Conservation (phyloP, 2,888 invertebrate genomes). For the Oscheius sp. region DNA sequence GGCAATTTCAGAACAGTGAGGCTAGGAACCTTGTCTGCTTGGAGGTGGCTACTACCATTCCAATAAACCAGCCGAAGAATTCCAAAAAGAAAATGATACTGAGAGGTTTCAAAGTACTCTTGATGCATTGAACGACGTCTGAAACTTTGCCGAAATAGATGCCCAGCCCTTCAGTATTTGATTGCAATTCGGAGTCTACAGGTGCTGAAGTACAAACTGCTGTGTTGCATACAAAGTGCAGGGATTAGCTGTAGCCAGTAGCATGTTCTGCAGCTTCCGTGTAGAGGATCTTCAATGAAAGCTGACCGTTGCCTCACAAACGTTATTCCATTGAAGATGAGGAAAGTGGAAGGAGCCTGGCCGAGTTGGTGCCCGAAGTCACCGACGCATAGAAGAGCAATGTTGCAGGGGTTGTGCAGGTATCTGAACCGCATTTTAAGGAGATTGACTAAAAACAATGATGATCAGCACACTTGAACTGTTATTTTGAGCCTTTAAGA, state of each 20-base stretch:
- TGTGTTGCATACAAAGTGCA: too few species aligned
- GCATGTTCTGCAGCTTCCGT: too few species aligned
- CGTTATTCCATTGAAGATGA: conserved; percentile 1
- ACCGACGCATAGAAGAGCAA: background rate
- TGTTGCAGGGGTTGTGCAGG: background rate
- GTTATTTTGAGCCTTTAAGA: too few species aligned
- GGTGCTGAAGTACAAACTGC: too few species aligned
- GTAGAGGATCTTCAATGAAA: too few species aligned
- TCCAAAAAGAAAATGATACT: conserved; percentile 19
- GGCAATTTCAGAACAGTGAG: background rate
- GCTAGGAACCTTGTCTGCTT: background rate
- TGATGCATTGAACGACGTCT: conserved; percentile 2
- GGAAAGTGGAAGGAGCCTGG: background rate
- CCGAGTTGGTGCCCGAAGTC: conserved; percentile 1
- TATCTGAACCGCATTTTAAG: background rate
- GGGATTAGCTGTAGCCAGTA: too few species aligned
- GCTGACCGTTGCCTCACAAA: background rate
- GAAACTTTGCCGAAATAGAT: background rate
- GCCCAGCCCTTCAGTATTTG: background rate
- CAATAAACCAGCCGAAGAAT: conserved; percentile 25
- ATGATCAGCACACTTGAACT: too few species aligned
- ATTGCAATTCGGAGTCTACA: too few species aligned
- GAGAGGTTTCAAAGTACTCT: conserved; percentile 13
- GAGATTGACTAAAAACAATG: too few species aligned
- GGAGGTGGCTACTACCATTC: background rate